A percentile compares a stretch with the other conserved stretches of the same genome.
These are phyloP conservation scores for Heliconius hermathena DNA, from an alignment of 1,140 invertebrate genomes.

Conservation along the genomic window DNA sequence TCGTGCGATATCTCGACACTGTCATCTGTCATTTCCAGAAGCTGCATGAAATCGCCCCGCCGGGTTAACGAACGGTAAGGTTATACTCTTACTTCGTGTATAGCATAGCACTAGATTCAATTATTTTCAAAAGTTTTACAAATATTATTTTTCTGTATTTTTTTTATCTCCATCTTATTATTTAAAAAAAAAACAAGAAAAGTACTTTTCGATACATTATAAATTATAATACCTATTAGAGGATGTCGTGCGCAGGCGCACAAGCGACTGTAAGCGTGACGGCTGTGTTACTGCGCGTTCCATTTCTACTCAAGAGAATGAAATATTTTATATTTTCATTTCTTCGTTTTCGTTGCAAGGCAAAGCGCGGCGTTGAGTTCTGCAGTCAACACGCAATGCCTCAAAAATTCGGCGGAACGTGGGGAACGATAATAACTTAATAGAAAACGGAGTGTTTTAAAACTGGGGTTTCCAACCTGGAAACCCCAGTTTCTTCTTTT, in stretches of 20 bases:
- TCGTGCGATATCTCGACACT: slow-evolving; percentile 30
- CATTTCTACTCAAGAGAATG: neutral
- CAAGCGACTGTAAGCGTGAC: too few relatives aligned
- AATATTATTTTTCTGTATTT: neutral
- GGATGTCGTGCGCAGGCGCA: neutral
- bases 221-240: too few relatives aligned
- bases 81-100: neutral
- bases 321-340: neutral
- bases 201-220: too few relatives aligned
- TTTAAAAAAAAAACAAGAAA: neutral
- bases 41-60: slow-evolving; percentile 15
- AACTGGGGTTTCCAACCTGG: neutral
- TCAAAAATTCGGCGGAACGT: neutral
- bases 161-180: neutral
- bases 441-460: neutral
- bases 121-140: too few relatives aligned
- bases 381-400: neutral
- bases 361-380: neutral
- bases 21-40: slow-evolving; percentile 39
- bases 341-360: neutral
- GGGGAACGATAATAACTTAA: neutral
- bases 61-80: slow-evolving; percentile 34
- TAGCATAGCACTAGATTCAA: neutral
- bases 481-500: neutral
- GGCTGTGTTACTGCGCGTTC: neutral